These are phyloP conservation scores for Psilopsiagon aurifrons DNA, from an alignment of 2,113 vertebrate genomes.

Conservation along the genomic window DNA sequence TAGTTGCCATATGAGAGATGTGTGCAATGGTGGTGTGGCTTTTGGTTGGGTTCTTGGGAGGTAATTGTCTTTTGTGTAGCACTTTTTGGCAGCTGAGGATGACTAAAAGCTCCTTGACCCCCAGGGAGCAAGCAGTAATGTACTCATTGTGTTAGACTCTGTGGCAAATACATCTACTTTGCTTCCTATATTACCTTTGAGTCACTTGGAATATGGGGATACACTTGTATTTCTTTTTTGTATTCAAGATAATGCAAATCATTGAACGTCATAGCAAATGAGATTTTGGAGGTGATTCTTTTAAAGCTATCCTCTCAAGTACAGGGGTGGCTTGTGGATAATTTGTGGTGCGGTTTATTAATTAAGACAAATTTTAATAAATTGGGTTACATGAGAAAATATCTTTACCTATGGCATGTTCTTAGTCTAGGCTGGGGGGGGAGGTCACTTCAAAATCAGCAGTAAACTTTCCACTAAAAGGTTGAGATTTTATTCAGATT, in stretches of 20 bases:
- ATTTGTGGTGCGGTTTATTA: background rate
- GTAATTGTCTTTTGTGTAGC: background rate
- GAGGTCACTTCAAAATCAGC: background rate
- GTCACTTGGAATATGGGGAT: background rate
- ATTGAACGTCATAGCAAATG: background rate
- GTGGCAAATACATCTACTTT: background rate
- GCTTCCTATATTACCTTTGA: background rate
- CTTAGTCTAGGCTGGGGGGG: background rate
- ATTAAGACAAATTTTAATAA: background rate
- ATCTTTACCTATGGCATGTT: background rate
- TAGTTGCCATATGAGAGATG: background rate
- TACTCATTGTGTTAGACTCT: background rate
- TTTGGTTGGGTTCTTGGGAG: background rate
- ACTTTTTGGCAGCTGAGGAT: conserved; percentile 11
- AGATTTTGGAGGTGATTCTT: background rate
- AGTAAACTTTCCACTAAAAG: background rate
- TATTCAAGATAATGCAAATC: background rate
- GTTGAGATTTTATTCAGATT: background rate
- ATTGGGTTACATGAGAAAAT: background rate
- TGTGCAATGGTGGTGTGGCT: background rate
- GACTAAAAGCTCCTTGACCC: background rate
- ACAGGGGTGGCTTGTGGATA: background rate
- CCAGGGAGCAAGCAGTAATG: background rate
- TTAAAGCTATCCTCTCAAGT: background rate
- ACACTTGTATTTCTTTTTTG: background rate